phyloP scores from a whole-genome alignment of 1,140 invertebrate genomes.

The Centruroides vittatus region DNA sequence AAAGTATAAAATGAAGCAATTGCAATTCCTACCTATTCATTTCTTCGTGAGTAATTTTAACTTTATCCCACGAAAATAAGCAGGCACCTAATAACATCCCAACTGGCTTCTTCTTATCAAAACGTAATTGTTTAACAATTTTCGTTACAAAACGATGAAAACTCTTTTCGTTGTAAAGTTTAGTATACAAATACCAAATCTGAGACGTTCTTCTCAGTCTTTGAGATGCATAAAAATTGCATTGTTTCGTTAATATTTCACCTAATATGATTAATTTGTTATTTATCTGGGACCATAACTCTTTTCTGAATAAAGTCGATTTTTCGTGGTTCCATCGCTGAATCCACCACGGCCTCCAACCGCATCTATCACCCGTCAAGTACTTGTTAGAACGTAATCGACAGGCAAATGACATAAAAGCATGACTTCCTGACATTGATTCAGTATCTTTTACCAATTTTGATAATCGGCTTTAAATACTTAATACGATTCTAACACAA shows the following conservation, averaged over 20 bases:
- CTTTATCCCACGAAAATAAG: conserved; percentile 26
- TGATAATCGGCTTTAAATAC: too few species aligned
- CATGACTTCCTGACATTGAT: too few species aligned
- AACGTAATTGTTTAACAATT: conserved; percentile 12
- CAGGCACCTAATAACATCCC: conserved; percentile 20
- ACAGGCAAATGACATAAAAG: too few species aligned
- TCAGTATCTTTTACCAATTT: too few species aligned
- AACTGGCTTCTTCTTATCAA: conserved; percentile 8
- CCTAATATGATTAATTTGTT: conserved; percentile 18
- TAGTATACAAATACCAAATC: conserved; percentile 22
- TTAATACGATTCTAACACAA: too few species aligned
- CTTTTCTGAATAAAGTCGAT: too few species aligned
- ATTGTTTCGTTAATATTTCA: conserved; percentile 22
- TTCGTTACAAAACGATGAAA: conserved; percentile 18
- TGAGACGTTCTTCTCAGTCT: conserved; percentile 22
- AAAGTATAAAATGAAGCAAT: too few species aligned
- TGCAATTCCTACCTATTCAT: conserved; percentile 18
- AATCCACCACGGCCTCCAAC: too few species aligned
- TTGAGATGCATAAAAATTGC: conserved; percentile 23
- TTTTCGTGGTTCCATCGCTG: too few species aligned
- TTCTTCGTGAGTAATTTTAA: conserved; percentile 24
- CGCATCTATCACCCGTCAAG: not conserved
- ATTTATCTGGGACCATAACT: not conserved
- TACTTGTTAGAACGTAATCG: too few species aligned
- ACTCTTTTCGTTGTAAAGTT: conserved; percentile 23